Evolutionary conservation across 2,888 invertebrate genomes (phyloP).

Genomic region (Muschampia plurimacula): DNA sequence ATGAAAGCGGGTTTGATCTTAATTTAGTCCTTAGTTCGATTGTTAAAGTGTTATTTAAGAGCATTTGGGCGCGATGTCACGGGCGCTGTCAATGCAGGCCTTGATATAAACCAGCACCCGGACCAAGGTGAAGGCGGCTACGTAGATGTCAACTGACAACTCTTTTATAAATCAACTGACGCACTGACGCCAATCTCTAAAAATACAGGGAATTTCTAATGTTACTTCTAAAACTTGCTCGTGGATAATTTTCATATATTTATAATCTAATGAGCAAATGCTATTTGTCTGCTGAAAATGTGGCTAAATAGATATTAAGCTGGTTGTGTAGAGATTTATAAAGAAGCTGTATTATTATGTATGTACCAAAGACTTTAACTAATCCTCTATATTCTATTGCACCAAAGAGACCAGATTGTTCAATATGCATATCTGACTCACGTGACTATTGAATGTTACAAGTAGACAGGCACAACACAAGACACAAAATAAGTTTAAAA

Average conservation of each 20-base stretch:
- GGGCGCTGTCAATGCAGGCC: slow-evolving; percentile 72
- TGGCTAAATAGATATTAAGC: background rate
- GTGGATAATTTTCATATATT: slow-evolving; percentile 46
- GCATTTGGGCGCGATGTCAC: slow-evolving; percentile 68
- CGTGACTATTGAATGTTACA: too few species aligned
- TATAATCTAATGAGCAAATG: slow-evolving; percentile 45
- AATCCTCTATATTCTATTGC: too few species aligned
- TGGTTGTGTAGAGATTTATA: background rate
- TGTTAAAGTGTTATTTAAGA: slow-evolving; percentile 59
- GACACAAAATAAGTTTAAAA: background rate
- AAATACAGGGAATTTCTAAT: slow-evolving; percentile 54
- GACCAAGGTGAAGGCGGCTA: slow-evolving; percentile 80
- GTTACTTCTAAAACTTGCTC: slow-evolving; percentile 47
- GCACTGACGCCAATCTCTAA: slow-evolving; percentile 57
- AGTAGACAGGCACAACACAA: background rate
- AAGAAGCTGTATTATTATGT: background rate
- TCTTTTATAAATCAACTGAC: slow-evolving; percentile 71
- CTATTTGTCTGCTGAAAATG: slow-evolving; percentile 40
- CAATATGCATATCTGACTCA: too few species aligned
- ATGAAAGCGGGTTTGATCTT: slow-evolving; percentile 49
- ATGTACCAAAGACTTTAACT: too few species aligned
- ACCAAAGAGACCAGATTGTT: too few species aligned
- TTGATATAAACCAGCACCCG: slow-evolving; percentile 73
- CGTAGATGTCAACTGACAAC: slow-evolving; percentile 67
- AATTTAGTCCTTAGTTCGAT: slow-evolving; percentile 64